A percentile compares a stretch with the other conserved stretches of the same genome.
These are phyloP conservation scores for Platyscapa corneri DNA, from an alignment of 1,140 invertebrate species.

Conservation along the genomic window DNA sequence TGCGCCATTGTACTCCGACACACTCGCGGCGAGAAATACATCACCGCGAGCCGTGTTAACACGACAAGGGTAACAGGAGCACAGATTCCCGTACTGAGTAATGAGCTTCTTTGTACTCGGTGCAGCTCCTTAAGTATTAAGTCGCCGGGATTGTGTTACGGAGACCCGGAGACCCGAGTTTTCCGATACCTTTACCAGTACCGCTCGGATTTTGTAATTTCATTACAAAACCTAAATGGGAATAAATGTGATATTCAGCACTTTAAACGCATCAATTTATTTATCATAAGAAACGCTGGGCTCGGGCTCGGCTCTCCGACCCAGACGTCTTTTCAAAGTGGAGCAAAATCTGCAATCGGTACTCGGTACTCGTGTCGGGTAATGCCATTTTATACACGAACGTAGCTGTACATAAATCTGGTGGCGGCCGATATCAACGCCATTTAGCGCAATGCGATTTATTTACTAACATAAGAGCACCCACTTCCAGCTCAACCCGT, in stretches of 20 bases:
- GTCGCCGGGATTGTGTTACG: neutral
- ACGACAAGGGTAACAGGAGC: neutral
- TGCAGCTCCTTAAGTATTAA: neutral
- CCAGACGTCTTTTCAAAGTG: neutral
- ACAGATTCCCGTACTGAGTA: neutral
- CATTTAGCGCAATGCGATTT: neutral
- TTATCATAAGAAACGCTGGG: neutral
- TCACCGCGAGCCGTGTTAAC: neutral
- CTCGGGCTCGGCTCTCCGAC: neutral
- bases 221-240: neutral
- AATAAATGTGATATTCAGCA: neutral
- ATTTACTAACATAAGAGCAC: neutral
- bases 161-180: neutral
- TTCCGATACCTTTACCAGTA: neutral
- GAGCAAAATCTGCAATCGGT: neutral
- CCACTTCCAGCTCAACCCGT: neutral
- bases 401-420: neutral
- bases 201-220: neutral
- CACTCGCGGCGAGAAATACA: neutral
- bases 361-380: neutral
- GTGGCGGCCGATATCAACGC: neutral
- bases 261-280: neutral
- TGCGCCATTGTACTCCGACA: neutral
- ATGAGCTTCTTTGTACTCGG: neutral
- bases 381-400: neutral